These are phyloP conservation scores for Chaunax sp. DNA, from an alignment of 2,797 vertebrate genomes.

Conservation along the genomic window DNA sequence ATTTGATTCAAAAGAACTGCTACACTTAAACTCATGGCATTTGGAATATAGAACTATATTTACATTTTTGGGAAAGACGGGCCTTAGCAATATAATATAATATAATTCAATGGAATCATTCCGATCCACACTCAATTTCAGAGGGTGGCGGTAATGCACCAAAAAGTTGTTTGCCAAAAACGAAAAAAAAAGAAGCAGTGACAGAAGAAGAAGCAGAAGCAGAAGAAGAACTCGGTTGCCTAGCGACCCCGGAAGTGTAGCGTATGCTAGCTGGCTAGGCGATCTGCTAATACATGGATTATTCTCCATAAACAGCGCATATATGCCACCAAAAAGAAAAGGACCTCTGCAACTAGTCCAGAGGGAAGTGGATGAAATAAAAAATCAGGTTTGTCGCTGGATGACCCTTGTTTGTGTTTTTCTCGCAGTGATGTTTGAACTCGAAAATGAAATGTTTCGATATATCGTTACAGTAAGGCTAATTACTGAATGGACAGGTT, in stretches of 20 bases:
- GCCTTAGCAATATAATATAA: no score
- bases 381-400: conserved; percentile 70
- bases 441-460: not conserved
- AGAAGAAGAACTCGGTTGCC: conserved; percentile 56
- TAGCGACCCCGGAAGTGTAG: conserved; percentile 55
- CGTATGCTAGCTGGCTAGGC: conserved; percentile 13
- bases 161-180: no score
- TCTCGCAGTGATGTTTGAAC: not conserved
- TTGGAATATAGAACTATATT: no score
- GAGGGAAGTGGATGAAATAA: conserved; percentile 74
- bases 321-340: conserved; percentile 79
- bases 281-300: conserved; percentile 15
- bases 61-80: no score
- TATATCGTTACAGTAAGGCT: not conserved
- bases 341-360: conserved; percentile 77
- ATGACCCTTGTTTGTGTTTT: not conserved
- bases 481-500: not conserved
- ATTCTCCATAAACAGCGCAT: not conserved
- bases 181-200: fast-evolving
- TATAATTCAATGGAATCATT: no score
- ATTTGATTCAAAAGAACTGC: no score
- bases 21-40: no score
- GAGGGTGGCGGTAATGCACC: no score
- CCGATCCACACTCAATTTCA: no score
- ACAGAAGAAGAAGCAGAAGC: not conserved